Base-by-base conservation (phyloP, 2,113 vertebrate genomes). In the Conger conger region DNA sequence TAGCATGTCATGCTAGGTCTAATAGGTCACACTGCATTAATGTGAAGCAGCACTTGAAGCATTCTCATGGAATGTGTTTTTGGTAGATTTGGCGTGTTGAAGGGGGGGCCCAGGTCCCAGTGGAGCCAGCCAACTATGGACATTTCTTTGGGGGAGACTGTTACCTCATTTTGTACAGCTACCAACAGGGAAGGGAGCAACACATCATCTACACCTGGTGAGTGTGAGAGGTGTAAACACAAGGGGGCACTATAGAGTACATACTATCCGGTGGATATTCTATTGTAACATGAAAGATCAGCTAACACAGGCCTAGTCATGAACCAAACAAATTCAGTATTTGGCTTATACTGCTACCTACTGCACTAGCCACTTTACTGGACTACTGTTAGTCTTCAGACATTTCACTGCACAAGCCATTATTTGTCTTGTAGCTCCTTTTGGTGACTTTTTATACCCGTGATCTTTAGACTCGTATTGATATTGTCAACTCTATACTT, bases 61-160 rank as follows among this genome's bases (percentile, higher is more conserved):
- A 27, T 37, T 76, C 13, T 83, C n/a, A 15, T 84, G 63, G 4
- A 84, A 80, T 30, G 15, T 90, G 33, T 91, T 4, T 82, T 54
- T 53, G 80, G 54, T 76, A 96, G 95, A 92, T 95, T 37, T 96
- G 94, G 94, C 94, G 94, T 27, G 87, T 96, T 80, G 95, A 96
- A 80, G 90, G 82, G 15, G 76, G 87, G 0, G 87, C 90, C 0
- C 94, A 90, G 83, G 90, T 89, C 1, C 57, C 82, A 0, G 92
- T 95, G 82, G 91, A 95, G 4, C 53, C 87, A 4, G 90, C 92
- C 76, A 87, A 18, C 17, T 87, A 94, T 13, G 94, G 94, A 18
- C 93, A 95, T 38, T 95, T 96, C 89, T 95, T 84, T 80, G 95
- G 95, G 84, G 95, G 95, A 38, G 95, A 95, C 92, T 95, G 94